These are phyloP conservation scores for Lithophane socia DNA, from an alignment of 2,888 invertebrate species.

Conservation along the genomic window DNA sequence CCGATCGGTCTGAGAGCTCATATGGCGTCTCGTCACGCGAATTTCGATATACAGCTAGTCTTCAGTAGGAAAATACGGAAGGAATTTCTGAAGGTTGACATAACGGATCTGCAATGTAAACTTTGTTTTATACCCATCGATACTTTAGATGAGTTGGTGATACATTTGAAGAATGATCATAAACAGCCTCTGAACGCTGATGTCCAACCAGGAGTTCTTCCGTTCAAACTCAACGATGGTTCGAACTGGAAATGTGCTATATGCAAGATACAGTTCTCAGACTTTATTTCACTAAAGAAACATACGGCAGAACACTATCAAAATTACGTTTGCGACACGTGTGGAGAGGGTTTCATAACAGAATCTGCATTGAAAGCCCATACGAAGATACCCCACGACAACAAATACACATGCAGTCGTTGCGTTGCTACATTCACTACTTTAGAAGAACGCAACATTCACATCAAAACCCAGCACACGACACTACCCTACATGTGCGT, in stretches of 20 bases:
- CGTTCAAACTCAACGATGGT: conserved; percentile 85
- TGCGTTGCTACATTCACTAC: conserved; percentile 86
- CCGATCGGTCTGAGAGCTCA: conserved; percentile 85
- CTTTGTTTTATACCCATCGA: conserved; percentile 84
- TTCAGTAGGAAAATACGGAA: conserved; percentile 85
- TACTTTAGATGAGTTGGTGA: conserved; percentile 80
- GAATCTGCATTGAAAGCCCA: conserved; percentile 84
- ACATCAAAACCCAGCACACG: conserved; percentile 86
- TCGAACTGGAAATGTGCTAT: conserved; percentile 86
- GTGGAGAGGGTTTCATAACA: conserved; percentile 87
- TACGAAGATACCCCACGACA: conserved; percentile 84
- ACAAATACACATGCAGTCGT: conserved; percentile 85
- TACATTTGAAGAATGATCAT: conserved; percentile 85
- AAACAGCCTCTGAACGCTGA: conserved; percentile 86
- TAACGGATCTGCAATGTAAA: conserved; percentile 86
- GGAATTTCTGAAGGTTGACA: conserved; percentile 86
- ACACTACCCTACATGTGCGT: conserved; percentile 85
- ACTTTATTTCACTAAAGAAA: conserved; percentile 83
- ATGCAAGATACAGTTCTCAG: conserved; percentile 83
- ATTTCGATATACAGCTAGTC: conserved; percentile 83
- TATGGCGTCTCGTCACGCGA: conserved; percentile 84
- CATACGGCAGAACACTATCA: conserved; percentile 86
- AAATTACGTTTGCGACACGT: conserved; percentile 87
- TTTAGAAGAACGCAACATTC: conserved; percentile 82
- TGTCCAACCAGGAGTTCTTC: conserved; percentile 85